A percentile compares a stretch with the other conserved stretches of the same genome.
Evolutionary conservation across 1,140 invertebrate genomes (phyloP).

Genomic region (Euborellia annulipes): DNA sequence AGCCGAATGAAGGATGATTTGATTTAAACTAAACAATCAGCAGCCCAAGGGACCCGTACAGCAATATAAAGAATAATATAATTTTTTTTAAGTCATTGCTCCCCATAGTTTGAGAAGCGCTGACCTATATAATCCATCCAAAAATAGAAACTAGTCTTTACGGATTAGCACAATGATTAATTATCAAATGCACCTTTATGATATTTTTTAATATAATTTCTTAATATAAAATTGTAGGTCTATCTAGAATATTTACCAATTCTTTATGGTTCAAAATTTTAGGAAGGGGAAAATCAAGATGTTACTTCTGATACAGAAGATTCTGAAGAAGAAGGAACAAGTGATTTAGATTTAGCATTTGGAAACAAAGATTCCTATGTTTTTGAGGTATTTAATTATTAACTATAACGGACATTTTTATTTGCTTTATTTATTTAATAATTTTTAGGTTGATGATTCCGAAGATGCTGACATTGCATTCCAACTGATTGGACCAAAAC

Average conservation of each 20-base stretch:
- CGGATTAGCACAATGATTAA: no score
- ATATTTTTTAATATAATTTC: no score
- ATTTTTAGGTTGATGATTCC: constrained; percentile 58
- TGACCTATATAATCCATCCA: no score
- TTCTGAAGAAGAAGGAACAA: constrained; percentile 45
- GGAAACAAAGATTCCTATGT: constrained; percentile 74
- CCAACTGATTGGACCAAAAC: constrained; percentile 56
- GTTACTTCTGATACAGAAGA: constrained; percentile 43
- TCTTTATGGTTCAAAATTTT: constrained; percentile 10
- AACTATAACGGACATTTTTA: constrained; percentile 8
- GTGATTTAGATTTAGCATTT: constrained; percentile 55
- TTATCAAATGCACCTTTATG: no score
- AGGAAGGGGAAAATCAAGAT: constrained; percentile 26
- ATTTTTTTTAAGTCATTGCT: no score
- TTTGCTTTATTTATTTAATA: not conserved
- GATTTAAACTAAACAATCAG: no score
- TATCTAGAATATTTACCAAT: constrained; percentile 5
- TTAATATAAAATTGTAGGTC: no score
- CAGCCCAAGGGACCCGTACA: no score
- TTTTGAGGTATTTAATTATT: constrained; percentile 41
- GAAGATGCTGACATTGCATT: constrained; percentile 69
- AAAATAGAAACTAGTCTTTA: no score
- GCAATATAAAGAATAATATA: no score
- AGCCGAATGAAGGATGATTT: no score
- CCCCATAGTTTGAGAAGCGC: no score